Evolutionary conservation across 2,888 invertebrate species (phyloP).

Genomic region (Electrophaes corylata): DNA sequence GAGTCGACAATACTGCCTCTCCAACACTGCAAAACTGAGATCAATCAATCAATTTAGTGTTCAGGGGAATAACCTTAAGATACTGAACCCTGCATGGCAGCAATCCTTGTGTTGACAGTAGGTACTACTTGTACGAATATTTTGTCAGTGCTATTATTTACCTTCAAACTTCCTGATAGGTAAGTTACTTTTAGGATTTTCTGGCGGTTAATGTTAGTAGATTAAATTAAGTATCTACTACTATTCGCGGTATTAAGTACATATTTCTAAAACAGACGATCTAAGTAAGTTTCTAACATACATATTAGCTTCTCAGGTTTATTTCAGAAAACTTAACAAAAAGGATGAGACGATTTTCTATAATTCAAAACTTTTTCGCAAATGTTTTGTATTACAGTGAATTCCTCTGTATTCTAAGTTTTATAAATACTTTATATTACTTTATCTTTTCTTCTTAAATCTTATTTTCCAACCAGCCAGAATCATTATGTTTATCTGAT

Average conservation of each 20-base stretch:
- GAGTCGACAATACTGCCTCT: neutral
- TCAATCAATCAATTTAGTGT: neutral
- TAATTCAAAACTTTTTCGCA: neutral
- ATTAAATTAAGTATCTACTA: no score
- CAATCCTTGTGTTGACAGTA: neutral
- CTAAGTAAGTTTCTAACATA: no score
- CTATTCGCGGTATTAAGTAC: no score
- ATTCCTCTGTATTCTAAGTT: no score
- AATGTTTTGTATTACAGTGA: neutral
- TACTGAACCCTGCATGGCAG: neutral
- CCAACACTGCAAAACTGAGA: neutral
- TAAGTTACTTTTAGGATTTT: neutral
- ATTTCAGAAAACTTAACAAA: no score
- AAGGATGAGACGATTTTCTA: no score
- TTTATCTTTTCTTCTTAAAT: no score
- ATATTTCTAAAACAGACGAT: neutral
- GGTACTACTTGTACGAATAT: conserved; percentile 10
- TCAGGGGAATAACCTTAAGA: neutral
- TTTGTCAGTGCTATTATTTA: conserved; percentile 5
- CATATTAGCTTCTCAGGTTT: no score
- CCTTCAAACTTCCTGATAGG: conserved; percentile 12
- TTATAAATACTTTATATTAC: no score
- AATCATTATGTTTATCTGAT: no score
- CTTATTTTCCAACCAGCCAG: no score
- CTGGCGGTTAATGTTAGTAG: neutral